Evolutionary conservation across 2,888 invertebrate genomes (phyloP).

Genomic region (Rhagium mordax): DNA sequence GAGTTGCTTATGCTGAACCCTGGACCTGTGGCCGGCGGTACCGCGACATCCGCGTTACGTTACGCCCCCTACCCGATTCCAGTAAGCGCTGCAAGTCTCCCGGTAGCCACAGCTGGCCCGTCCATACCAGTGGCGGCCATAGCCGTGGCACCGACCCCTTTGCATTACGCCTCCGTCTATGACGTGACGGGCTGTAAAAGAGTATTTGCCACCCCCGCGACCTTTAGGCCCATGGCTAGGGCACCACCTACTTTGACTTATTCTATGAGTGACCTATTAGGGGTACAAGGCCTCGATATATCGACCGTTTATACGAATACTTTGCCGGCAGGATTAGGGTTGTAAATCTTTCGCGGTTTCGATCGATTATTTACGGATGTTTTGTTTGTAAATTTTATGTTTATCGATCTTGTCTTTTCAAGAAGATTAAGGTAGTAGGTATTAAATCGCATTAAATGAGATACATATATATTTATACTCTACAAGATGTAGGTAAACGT

Average conservation of each 20-base stretch:
- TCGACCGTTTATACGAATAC: slow-evolving; percentile 82
- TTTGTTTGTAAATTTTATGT: not conserved
- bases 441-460: too few species aligned
- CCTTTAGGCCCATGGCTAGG: slow-evolving; percentile 70
- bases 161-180: slow-evolving; percentile 70
- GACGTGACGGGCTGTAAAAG: slow-evolving; percentile 73
- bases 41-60: slow-evolving; percentile 73
- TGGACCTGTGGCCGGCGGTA: slow-evolving; percentile 68
- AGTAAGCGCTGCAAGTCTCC: slow-evolving; percentile 60
- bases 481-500: not conserved
- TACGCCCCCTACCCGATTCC: slow-evolving; percentile 75
- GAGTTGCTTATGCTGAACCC: slow-evolving; percentile 93
- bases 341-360: slow-evolving; percentile 71
- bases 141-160: slow-evolving; percentile 66
- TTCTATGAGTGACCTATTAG: slow-evolving; percentile 81
- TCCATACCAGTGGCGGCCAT: slow-evolving; percentile 65
- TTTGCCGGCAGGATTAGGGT: slow-evolving; percentile 79
- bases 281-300: slow-evolving; percentile 79
- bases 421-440: too few species aligned
- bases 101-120: slow-evolving; percentile 54
- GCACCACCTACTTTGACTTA: slow-evolving; percentile 76
- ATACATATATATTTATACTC: not conserved
- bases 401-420: not conserved
- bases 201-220: slow-evolving; percentile 73
- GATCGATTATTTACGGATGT: slow-evolving; percentile 5